Evolutionary conservation across 2,113 vertebrate genomes (phyloP).

Genomic region (Thermophis baileyi): DNA sequence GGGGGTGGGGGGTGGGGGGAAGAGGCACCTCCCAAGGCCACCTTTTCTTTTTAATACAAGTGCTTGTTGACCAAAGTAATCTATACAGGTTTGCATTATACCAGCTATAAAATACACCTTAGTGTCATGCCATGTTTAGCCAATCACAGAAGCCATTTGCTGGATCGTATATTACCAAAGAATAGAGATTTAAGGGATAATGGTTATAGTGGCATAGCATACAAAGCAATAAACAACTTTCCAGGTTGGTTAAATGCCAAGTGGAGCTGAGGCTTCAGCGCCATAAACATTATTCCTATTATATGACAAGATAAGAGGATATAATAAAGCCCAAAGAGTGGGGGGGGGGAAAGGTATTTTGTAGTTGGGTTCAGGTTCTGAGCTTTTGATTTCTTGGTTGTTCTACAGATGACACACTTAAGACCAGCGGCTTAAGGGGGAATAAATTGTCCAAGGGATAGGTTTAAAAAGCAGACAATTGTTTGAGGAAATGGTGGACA

Average conservation of each 20-base stretch:
- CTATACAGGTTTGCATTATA: slow-evolving; percentile 52
- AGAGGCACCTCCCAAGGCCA: neutral
- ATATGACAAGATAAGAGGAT: slow-evolving; percentile 73
- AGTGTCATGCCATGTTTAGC: slow-evolving; percentile 55
- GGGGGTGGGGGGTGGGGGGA: fast-evolving
- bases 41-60: slow-evolving; percentile 17
- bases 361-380: slow-evolving; percentile 45
- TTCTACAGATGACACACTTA: neutral
- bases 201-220: slow-evolving; percentile 63
- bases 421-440: neutral
- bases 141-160: slow-evolving; percentile 62
- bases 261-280: slow-evolving; percentile 66
- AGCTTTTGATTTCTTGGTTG: slow-evolving; percentile 28
- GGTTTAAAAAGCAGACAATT: slow-evolving; percentile 42
- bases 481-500: slow-evolving; percentile 50
- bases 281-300: slow-evolving; percentile 76
- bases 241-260: slow-evolving; percentile 73
- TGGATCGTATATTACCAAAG: slow-evolving; percentile 69
- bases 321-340: slow-evolving; percentile 61
- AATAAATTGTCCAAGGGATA: slow-evolving; percentile 23
- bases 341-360: slow-evolving; percentile 44
- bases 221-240: slow-evolving; percentile 69
- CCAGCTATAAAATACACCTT: slow-evolving; percentile 63
- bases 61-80: slow-evolving; percentile 49
- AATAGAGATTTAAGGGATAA: slow-evolving; percentile 77